Conservation (phyloP, 2,888 invertebrate species). For the Gastracanthus pulcherrimus region DNA sequence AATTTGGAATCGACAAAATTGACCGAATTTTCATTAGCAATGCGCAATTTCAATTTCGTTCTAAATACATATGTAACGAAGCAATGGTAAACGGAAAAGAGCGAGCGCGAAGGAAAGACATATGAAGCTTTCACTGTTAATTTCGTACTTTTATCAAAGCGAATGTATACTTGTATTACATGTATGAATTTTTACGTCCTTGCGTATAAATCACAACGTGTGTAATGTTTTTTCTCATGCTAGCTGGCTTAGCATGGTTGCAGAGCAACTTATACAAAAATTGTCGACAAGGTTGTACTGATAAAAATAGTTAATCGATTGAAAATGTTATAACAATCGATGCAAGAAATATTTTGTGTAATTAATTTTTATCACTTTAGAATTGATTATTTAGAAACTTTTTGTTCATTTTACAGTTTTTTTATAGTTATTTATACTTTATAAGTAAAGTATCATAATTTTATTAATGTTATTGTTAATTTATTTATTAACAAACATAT, state of each 20-base stretch:
- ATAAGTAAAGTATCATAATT: background rate
- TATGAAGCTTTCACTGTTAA: constrained; percentile 11
- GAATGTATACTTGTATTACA: background rate
- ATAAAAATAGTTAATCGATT: background rate
- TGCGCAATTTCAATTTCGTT: background rate
- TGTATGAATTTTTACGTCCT: constrained; percentile 28
- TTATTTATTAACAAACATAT: background rate
- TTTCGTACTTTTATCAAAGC: constrained; percentile 27
- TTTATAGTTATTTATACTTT: too few relatives aligned
- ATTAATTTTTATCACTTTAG: too few relatives aligned
- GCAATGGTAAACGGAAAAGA: background rate
- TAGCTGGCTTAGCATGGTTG: constrained; percentile 67
- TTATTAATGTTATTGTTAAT: background rate
- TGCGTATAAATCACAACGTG: too few relatives aligned
- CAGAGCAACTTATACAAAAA: constrained; percentile 60
- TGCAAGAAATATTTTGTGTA: too few relatives aligned
- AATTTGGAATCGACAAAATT: background rate
- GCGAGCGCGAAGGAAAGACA: background rate
- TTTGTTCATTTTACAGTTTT: too few relatives aligned
- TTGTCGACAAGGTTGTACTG: constrained; percentile 5
- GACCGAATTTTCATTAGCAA: background rate
- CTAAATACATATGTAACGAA: background rate
- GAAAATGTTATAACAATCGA: background rate
- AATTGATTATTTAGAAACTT: too few relatives aligned
- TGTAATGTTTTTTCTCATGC: constrained; percentile 60